Conservation (phyloP, 1,140 invertebrate genomes). For the Megalopta genalis region DNA sequence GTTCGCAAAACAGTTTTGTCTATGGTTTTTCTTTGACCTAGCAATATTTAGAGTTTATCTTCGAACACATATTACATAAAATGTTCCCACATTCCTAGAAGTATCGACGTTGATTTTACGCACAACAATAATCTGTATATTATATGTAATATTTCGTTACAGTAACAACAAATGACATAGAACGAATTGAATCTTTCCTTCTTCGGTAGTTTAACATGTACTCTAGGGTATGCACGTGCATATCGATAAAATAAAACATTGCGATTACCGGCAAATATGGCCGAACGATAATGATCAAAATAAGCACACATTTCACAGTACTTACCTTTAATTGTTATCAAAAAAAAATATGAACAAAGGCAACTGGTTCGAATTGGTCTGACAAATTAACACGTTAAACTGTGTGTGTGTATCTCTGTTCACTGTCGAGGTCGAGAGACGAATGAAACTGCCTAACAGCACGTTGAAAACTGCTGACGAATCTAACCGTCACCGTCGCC, state of each 20-base stretch:
- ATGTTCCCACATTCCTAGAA: neutral
- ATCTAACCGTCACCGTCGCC: neutral
- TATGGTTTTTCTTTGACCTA: slow-evolving; percentile 4
- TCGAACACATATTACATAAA: neutral
- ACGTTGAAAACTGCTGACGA: slow-evolving; percentile 10
- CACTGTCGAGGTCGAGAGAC: slow-evolving; percentile 5
- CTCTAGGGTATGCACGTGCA: neutral
- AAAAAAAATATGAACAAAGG: neutral
- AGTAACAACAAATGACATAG: neutral
- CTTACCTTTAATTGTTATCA: slow-evolving; percentile 10
- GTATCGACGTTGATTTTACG: neutral
- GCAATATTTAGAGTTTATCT: neutral
- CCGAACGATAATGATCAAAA: neutral
- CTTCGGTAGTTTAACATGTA: neutral
- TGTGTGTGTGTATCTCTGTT: neutral
- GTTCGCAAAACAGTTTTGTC: neutral
- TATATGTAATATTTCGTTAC: neutral
- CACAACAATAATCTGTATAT: neutral
- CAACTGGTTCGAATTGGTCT: neutral
- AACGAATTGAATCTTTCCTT: neutral
- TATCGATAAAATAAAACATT: slow-evolving; percentile 8
- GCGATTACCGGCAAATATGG: slow-evolving; percentile 31
- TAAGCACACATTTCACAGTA: neutral
- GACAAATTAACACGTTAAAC: neutral
- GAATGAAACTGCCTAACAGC: neutral